Evolutionary conservation across 2,797 vertebrate genomes (phyloP).

Genomic region (Pseudochirops cupreus): DNA sequence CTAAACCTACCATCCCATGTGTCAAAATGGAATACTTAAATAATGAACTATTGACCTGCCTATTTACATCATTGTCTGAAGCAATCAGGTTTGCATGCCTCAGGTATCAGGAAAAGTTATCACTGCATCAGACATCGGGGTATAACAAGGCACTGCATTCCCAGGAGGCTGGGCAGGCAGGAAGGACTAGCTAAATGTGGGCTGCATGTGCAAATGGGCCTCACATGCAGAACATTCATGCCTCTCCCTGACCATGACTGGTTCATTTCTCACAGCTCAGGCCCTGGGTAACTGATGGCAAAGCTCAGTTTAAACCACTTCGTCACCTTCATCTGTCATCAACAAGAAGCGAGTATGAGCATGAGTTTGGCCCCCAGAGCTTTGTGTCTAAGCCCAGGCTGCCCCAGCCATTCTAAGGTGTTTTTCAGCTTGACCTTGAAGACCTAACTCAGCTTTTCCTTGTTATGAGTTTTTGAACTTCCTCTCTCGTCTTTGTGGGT

Average conservation of each 20-base stretch:
- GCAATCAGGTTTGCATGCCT: not conserved
- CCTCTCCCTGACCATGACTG: conserved; percentile 34
- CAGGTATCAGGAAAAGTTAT: not conserved
- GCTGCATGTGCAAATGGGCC: not conserved
- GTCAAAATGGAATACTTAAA: not conserved
- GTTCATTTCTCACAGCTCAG: conserved; percentile 18
- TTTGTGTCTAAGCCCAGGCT: conserved; percentile 29
- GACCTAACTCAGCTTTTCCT: not conserved
- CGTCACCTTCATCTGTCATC: not conserved
- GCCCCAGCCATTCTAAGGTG: conserved; percentile 43
- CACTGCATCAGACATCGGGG: not conserved
- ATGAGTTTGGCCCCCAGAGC: not conserved
- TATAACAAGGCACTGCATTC: not conserved
- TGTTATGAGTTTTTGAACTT: not conserved
- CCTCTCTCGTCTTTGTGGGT: not conserved
- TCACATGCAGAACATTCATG: conserved; percentile 2
- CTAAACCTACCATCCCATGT: not conserved
- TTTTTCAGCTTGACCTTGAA: conserved; percentile 2
- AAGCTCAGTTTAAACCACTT: conserved; percentile 34
- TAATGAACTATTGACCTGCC: not conserved
- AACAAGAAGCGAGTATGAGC: conserved; percentile 45
- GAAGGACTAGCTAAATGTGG: not conserved
- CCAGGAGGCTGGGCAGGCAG: not conserved
- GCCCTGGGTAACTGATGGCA: not conserved
- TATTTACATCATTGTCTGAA: not conserved